Base-by-base conservation (phyloP, 2,797 vertebrate species). In the Hydrocynus forskahlii region DNA sequence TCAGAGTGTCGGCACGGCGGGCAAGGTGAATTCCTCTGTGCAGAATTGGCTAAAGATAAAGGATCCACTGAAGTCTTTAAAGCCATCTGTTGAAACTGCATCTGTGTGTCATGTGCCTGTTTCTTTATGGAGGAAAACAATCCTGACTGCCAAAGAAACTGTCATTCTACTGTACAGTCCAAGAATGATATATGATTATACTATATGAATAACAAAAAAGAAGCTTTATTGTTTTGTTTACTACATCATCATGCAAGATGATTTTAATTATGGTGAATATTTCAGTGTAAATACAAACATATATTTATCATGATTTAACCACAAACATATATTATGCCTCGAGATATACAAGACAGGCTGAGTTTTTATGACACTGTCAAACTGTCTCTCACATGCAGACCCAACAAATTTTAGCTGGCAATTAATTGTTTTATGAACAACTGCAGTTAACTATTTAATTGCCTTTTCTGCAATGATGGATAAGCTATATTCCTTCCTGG, bases 101-200 rank as follows among this genome's bases (percentile, higher is more conserved):
- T 93, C 89, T 93, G 91, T 79, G 88, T 76, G 83, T 92, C 91
- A 88, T 88, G 86, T 91, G 91, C 67, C 76, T 81, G 78, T 80
- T 66, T 50, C 81, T 59, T 82, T 29, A 45, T 16, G 48, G 29
- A 29, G 76, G 13, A 19, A 55, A 66, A 54, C 5, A 12, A 77
- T 60, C 48, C 14, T 83, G 59, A 74, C 60, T 75, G 21, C 68
- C 75, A 84, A 81, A 67, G 83, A 62, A 75, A 59, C 50, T 82
- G 83, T 85, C 83, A 87, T 69, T 82, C 14, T 17, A 70, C n/a
- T 10, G 19, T 71, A 12, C 17, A 52, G 43, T 79, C 59, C 40
- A 38, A 62, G 35, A 72, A 12, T 9, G 43, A 73, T 54, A 7
- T 64, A 48, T 8, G 2, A 40, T 38, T 52, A 23, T 57, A 1